Evolutionary conservation across 2,113 vertebrate species (phyloP), one percentile per base, ranked within the genome.

Genomic region (Indicator maculatus): DNA sequence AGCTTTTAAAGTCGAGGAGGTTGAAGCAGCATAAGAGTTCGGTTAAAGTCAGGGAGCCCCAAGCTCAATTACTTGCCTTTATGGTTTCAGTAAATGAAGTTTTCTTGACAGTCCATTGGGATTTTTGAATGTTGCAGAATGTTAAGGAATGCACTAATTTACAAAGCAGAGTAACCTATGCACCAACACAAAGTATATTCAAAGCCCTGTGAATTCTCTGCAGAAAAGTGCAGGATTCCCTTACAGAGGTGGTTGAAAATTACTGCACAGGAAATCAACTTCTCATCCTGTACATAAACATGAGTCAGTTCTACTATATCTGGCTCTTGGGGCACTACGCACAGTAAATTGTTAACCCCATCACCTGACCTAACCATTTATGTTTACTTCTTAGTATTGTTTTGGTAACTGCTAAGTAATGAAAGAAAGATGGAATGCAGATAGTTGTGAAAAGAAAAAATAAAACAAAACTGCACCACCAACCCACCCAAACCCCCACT

Each of bases 261-360:
- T 83, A 74, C 74, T 89, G 90, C 83, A 55, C 96, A 95, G 95
- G 94, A 96, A 97, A 96, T 96, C 85, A 93, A 23, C 96, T 92
- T 96, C 94, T 96, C 86, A 96, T 95, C 95, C 92, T 95, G 93
- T 97, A 89, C 85, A 94, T 96, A 97, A 97, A 96, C 97, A 96
- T 95, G 95, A 97, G 92, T 83, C 91, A 94, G 15, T 91, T 96
- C 94, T 94, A 53, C 93, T 94, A 82, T 95, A 96, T 95, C 93
- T 96, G 93, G 91, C 89, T 96, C 87, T 96, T 17, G 0, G 86
- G 91, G 95, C 93, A 83, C 88, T 90, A 61, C 93, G 91, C 92
- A 94, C 89, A 95, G 92, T 96, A 96, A 96, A 94, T 96, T 96
- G 94, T 97, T 96, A 97, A 97, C 94, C 97, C 87, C 72, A 87